These are phyloP conservation scores for Halcyon chelicuti DNA, from an alignment of 2,797 vertebrate genomes.

Conservation along the genomic window DNA sequence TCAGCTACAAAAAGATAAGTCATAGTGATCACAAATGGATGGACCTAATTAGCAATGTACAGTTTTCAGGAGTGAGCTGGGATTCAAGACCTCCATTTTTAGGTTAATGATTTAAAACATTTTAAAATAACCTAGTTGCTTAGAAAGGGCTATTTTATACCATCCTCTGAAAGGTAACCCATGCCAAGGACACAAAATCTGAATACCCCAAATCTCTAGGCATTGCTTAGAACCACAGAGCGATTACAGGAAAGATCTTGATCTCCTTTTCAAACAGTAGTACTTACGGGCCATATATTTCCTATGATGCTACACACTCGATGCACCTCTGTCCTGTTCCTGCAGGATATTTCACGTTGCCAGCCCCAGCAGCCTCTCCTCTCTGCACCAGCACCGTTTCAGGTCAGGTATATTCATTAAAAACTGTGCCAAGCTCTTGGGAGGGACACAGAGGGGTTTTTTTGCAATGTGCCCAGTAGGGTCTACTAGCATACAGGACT, in stretches of 20 bases:
- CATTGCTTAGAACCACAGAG: background rate
- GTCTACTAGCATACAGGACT: background rate
- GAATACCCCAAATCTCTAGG: background rate
- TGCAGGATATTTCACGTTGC: background rate
- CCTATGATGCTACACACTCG: background rate
- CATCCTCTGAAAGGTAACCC: background rate
- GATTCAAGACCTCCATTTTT: background rate
- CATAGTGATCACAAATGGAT: background rate
- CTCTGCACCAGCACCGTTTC: background rate
- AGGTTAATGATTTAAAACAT: background rate
- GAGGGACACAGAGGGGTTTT: background rate
- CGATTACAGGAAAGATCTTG: rapidly evolving
- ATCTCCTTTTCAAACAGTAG: background rate
- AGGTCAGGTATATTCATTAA: background rate
- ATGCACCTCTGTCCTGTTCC: background rate
- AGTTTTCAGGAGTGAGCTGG: background rate
- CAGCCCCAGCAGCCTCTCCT: background rate
- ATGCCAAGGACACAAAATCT: background rate
- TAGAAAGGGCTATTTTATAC: background rate
- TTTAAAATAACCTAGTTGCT: background rate
- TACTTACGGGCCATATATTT: background rate
- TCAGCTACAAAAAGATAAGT: background rate
- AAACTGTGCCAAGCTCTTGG: background rate
- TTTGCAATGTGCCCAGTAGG: background rate
- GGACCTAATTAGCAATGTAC: rapidly evolving